These are phyloP conservation scores for Picus viridis DNA, from an alignment of 2,797 vertebrate genomes.

Conservation along the genomic window DNA sequence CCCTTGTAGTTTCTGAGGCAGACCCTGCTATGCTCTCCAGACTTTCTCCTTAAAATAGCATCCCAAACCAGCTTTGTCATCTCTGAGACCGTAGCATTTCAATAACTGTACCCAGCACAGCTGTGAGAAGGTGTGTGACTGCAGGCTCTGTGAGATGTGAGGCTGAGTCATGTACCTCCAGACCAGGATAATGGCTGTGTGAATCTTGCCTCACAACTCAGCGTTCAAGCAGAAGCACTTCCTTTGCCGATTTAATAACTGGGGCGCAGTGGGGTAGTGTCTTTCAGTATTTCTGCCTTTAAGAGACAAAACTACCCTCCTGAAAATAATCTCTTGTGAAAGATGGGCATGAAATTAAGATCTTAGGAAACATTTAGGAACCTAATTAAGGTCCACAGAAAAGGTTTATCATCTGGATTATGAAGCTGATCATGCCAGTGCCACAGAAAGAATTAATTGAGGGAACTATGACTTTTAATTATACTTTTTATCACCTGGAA, in stretches of 20 bases:
- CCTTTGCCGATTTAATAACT: not conserved
- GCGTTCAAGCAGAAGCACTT: not conserved
- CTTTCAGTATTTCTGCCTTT: not conserved
- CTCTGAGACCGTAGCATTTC: not conserved
- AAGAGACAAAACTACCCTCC: not conserved
- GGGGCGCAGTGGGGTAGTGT: not conserved
- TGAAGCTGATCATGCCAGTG: not conserved
- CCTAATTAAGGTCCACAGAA: not conserved
- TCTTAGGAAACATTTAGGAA: not conserved
- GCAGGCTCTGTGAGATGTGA: not conserved
- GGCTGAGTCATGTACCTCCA: not conserved
- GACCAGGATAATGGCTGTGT: not conserved
- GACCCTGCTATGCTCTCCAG: rapidly evolving
- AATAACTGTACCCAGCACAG: not conserved
- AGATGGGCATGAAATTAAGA: not conserved
- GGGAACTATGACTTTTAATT: constrained; percentile 31
- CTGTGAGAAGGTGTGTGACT: not conserved
- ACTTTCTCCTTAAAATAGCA: not conserved
- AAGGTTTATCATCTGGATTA: not conserved
- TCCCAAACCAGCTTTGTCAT: not conserved
- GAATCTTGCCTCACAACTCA: not conserved
- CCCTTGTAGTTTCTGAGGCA: not conserved
- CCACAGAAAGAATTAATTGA: constrained; percentile 34
- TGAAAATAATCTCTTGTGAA: not conserved
- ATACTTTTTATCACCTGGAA: constrained; percentile 30